phyloP scores from a whole-genome alignment of 2,113 vertebrate species.

The Notarius quadriscutis region DNA sequence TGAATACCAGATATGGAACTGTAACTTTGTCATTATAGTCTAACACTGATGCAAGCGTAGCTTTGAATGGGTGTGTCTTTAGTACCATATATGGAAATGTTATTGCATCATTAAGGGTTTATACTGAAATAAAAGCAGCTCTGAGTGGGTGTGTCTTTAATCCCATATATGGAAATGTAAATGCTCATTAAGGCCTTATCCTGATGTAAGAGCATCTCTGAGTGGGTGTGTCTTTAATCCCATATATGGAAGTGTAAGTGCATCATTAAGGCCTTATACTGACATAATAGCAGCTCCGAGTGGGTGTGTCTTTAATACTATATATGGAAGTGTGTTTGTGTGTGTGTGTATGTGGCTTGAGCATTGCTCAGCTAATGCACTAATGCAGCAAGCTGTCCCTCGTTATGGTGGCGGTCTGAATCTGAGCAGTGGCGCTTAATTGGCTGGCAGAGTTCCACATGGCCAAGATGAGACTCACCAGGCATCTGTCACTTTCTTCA shows the following conservation, averaged over 20 bases:
- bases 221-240: neutral
- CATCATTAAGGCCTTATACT: neutral
- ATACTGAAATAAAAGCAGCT: too few relatives aligned
- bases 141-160: neutral
- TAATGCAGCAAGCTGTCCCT: conserved; percentile 54
- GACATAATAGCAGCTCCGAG: neutral
- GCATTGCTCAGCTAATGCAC: conserved; percentile 36
- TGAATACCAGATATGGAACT: neutral
- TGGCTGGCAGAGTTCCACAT: conserved; percentile 69
- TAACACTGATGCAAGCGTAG: neutral
- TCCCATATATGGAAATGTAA: neutral
- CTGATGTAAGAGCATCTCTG: neutral
- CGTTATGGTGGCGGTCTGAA: conserved; percentile 56
- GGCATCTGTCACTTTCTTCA: conserved; percentile 71
- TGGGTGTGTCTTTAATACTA: neutral
- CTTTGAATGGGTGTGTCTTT: neutral
- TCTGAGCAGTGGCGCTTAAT: conserved; percentile 60
- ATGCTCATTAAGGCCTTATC: neutral
- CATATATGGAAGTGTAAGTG: neutral
- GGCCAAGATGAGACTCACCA: conserved; percentile 56
- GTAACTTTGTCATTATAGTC: neutral
- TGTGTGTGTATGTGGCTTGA: conserved; percentile 33
- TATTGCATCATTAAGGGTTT: too few relatives aligned
- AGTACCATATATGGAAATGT: neutral
- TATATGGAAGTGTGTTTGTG: neutral